Percentiles rank a stretch among this genome's conserved stretches.
Evolutionary conservation across 2,888 invertebrate species (phyloP).

Genomic region (Ditula angustiorana): DNA sequence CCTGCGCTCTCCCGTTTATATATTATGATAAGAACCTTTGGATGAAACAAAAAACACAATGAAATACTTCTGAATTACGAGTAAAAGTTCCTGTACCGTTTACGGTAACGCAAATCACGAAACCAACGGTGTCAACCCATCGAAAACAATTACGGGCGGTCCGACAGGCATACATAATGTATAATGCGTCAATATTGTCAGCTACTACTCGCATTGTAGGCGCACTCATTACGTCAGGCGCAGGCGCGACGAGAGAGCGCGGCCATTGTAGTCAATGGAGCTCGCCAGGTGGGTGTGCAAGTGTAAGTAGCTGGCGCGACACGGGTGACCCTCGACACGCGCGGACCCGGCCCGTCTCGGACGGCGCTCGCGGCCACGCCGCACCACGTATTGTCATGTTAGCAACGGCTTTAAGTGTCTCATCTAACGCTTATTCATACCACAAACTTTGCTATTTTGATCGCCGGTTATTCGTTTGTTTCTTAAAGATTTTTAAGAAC

Average conservation of each 20-base stretch:
- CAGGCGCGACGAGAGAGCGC: constrained; percentile 63
- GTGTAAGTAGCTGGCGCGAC: constrained; percentile 69
- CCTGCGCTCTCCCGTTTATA: constrained; percentile 56
- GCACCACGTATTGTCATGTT: constrained; percentile 23
- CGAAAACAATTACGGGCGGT: constrained; percentile 66
- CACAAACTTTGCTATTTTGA: constrained; percentile 48
- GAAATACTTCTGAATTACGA: constrained; percentile 16
- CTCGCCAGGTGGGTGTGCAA: constrained; percentile 80
- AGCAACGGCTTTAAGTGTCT: constrained; percentile 41
- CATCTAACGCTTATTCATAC: constrained; percentile 46
- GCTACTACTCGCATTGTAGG: constrained; percentile 73
- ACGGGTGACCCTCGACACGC: constrained; percentile 67
- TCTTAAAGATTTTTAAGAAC: constrained; percentile 45
- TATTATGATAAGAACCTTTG: constrained; percentile 56
- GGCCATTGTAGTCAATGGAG: constrained; percentile 82
- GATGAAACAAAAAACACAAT: constrained; percentile 44
- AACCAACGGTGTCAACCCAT: constrained; percentile 54
- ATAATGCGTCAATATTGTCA: constrained; percentile 75
- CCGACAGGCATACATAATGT: constrained; percentile 67
- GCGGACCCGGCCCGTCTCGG: background rate
- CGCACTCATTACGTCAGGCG: constrained; percentile 70
- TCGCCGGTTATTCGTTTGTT: constrained; percentile 45
- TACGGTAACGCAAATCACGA: constrained; percentile 54
- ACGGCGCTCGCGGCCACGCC: background rate
- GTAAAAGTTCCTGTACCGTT: constrained; percentile 44